Base-by-base conservation (phyloP, 2,888 invertebrate genomes). In the Hydropsyche betteni region DNA sequence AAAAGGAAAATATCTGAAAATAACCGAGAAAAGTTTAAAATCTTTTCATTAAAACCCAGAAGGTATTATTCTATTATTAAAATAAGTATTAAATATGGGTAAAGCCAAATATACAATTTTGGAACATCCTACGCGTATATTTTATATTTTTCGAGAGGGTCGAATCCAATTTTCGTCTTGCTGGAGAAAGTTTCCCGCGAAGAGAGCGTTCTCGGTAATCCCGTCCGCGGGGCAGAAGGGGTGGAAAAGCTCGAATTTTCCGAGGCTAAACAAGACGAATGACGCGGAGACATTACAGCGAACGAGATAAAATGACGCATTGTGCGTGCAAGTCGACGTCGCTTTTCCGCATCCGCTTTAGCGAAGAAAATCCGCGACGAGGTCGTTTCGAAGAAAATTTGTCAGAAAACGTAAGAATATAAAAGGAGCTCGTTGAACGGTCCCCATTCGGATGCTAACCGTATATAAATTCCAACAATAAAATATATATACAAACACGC, bases 261-360 rank as follows among this genome's bases (percentile, higher is more conserved):
- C 14, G 53, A 24, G 24, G 61, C 74, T 74, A 74, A 74, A 74
- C 74, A 74, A 74, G 74, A 74, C 68, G 68, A 74, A 74, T 68
- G 74, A 24, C 68, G 38, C 68, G 34, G 52, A 52, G 69, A 69
- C 69, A 52, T 52, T 69, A 69, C 8, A 16, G 69, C 14, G 24
- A 8, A 53, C 14, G 51, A 51, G 68, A 68, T 68, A 68, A 68
- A 69, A 69, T 69, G 69, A 69, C 50, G 69, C 69, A 69, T 69
- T 69, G 69, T 69, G 69, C 69, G 51, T 16, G 12, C 24, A 24
- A 24, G 24, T 24, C 24, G 24, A 24, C 12, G 68, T 14, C 53
- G 61, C 34, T 61, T 61, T 24, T 24, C 61, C 61, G 24, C 24
- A 61, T 12, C 14, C 24, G 61, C 7, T 61, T 6, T 33, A 5